phyloP scores from a whole-genome alignment of 1,140 invertebrate genomes.

The Drosophila quadrilineata region DNA sequence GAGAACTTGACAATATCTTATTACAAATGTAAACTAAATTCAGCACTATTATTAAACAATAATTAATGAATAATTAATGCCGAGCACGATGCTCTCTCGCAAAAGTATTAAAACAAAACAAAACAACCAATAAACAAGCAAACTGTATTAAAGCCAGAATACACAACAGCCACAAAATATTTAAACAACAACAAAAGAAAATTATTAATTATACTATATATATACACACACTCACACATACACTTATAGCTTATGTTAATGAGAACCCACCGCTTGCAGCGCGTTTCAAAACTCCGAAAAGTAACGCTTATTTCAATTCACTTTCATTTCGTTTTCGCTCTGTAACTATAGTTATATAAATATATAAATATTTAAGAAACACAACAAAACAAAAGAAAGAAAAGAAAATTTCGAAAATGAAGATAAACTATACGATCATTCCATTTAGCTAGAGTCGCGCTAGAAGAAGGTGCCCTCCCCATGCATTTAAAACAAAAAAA shows the following conservation, averaged over 20 bases:
- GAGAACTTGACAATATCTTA: slow-evolving; percentile 38
- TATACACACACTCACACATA: slow-evolving; percentile 10
- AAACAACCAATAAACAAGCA: too few species aligned
- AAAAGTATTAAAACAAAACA: slow-evolving; percentile 75
- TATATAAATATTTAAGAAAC: background rate
- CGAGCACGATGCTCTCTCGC: slow-evolving; percentile 39
- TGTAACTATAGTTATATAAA: slow-evolving; percentile 17
- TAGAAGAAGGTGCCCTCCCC: slow-evolving; percentile 41
- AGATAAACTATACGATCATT: slow-evolving; percentile 71
- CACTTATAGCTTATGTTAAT: slow-evolving; percentile 41
- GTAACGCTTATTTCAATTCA: slow-evolving; percentile 2
- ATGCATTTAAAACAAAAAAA: slow-evolving; percentile 74
- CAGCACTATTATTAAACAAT: too few species aligned
- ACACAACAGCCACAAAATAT: slow-evolving; percentile 25
- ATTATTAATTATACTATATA: slow-evolving; percentile 13
- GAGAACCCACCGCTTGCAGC: slow-evolving; percentile 75
- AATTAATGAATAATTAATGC: slow-evolving; percentile 10
- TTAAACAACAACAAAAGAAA: slow-evolving; percentile 1
- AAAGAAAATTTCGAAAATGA: slow-evolving; percentile 17
- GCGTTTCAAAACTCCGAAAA: slow-evolving; percentile 49
- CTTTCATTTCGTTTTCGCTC: slow-evolving; percentile 18
- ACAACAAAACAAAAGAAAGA: slow-evolving; percentile 20
- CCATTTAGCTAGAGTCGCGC: slow-evolving; percentile 67
- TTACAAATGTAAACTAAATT: too few species aligned
- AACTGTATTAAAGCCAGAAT: slow-evolving; percentile 64